Base-by-base conservation (phyloP, 2,888 invertebrate genomes). In the Yponomeuta sedellus region DNA sequence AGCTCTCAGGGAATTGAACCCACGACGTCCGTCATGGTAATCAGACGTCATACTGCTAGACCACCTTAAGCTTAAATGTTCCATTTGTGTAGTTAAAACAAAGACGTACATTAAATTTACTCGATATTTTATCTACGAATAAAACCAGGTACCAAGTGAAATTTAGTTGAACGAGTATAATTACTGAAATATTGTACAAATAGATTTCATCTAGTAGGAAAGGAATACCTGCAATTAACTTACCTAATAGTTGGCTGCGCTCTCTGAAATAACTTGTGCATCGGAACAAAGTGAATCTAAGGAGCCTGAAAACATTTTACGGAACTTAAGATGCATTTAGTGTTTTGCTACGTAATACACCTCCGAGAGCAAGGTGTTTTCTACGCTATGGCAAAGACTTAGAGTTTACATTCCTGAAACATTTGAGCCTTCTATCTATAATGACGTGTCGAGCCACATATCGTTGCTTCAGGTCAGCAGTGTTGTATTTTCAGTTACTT, bases 281-380 rank as follows among this genome's bases (percentile, higher is more conserved):
- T 52, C 44, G 16, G 16, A 16, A 16, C 5, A 16, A 16, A 52
- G 44, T 16, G 16, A 52, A 52, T 16, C 16, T 1, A 52, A 52
- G 44, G 5, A 52, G 44, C 4, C 44, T 16, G 44, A 1, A 52
- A 52, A 52, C 44, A 52, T 52, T 52, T 52, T 52, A 16, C 44
- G 5, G 44, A 52, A 16, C 44, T 52, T 52, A 25, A 59, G 59
- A 59, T 59, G 59, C 22, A 59, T 59, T 59, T 59, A 59, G 59
- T 59, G 59, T 59, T 22, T 59, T 20, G 22, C 25, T 25, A 58
- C 58, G 58, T 22, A 19, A 19, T 58, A 58, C 20, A 59, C 59
- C 11, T 12, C 19, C 19, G 12, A 59, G 2, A 3, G 3, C 20
- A 59, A 22, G 20, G 12, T 22, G 20, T 59, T 59, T 59, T 22